Base-by-base conservation (phyloP, 2,797 vertebrate species). In the Yasuhikotakia modesta region DNA sequence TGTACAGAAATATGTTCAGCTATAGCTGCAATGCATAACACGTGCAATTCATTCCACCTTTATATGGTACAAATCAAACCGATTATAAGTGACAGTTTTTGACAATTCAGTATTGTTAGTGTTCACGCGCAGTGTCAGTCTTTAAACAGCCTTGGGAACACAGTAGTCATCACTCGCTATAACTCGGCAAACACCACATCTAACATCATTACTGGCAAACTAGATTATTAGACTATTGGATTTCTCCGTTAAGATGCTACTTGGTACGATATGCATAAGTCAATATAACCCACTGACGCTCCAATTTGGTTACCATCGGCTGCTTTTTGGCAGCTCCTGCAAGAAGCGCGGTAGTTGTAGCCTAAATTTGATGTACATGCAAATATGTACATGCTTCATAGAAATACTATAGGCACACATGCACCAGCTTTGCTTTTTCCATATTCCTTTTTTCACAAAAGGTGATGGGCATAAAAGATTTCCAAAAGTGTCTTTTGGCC, bases 141-240 rank as follows among this genome's bases (percentile, higher is more conserved):
- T 52, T 22, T 22, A 72, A 53, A 81, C 82, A 81, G 73, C 82
- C 76, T 81, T 81, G 82, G 73, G 61, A 45, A 69, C 13, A 76
- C 73, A 79, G 79, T 39, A 53, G 12, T 46, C 57, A 53, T 48
- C 30, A 48, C 12, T 17, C 16, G 52, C 27, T 74, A 30, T 14
- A 50, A 21, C 57, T 43, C 14, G 63, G 19, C 79, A 57, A 30
- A 55, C 61, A 70, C 45, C 43, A 50, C 6, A 13, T 0, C 21
- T 3, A 78, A 12, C n/a, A 21, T 21, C 27, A 57, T 27, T 3
- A 30, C 45, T 35, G 16, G 50, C 27, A 27, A 60, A 55, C 12
- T 22, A 19, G 17, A 8, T 64, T 52, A 8, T 52, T 12, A 14
- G 4, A 6, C 48, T 24, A 12, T 16, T 16, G 21, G 6, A 27